Base-by-base conservation (phyloP, 2,888 invertebrate genomes). In the Pseudococcus jackbeardsleyi region DNA sequence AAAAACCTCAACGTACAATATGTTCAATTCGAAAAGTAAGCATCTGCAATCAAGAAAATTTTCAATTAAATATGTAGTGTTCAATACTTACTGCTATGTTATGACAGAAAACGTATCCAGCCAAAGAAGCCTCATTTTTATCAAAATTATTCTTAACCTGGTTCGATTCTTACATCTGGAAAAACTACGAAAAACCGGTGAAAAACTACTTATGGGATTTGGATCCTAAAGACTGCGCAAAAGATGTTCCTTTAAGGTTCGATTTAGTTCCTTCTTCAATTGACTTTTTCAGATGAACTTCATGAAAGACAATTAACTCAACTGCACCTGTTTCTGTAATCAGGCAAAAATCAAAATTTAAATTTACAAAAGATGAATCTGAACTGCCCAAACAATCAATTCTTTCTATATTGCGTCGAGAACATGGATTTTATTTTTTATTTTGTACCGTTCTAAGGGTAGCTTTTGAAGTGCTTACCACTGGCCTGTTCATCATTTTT, bases 81-180 rank as follows among this genome's bases (percentile, higher is more conserved):
- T 33, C 19, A n/a, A 2, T 59, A 5, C 42, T 42, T 3, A 26
- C 26, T 12, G 26, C 9, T 26, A 26, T 22, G 12, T 7, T 17
- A 26, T 17, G 5, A 46, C 19, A 82, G 79, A 82, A 46, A 11
- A 46, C 9, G 0, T 82, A 82, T 82, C 79, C 79, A 3, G 26
- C 39, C 17, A 46, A 42, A 19, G 19, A 82, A 33, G 79, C 46
- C 0, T 82, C 79, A 19, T 82, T 82, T 46, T 46, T 82, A 82
- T 82, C 79, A 42, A 82, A 82, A 82, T 19, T 82, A n/a, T 82
- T 82, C 22, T 19, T 82, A 46, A 82, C 9, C 19, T 82, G 79
- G 79, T 82, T 82, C 46, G 79, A 46, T 46, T 4, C 46, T 12
- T 82, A 46, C 19, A n/a, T 82, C 11, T 82, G 79, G 79, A 42